Base-by-base conservation (phyloP, 1,140 invertebrate genomes). In the Dysdera silvatica region DNA sequence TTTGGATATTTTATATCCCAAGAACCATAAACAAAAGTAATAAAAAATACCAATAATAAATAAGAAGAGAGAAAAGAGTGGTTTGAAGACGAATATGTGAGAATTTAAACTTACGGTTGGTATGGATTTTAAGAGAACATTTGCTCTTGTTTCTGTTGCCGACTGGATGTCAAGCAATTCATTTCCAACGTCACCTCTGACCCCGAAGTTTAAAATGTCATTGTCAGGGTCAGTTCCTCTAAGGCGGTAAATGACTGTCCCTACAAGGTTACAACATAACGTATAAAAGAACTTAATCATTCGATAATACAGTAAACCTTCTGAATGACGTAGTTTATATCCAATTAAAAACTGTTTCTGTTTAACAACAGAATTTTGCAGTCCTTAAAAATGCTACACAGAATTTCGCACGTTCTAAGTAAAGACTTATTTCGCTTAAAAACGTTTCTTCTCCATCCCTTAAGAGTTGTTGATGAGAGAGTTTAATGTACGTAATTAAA, bases 191-290 rank as follows among this genome's bases (percentile, higher is more conserved):
- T 65, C 56, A 32, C 61, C 68, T 6, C 59, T 31, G 3, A 70
- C 66, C 14, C 59, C 56, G 26, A 66, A 68, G 12, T 54, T 61
- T 14, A 67, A 24, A 20, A 66, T 26, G 28, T 91, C 87, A 71
- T 87, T 87, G 75, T 91, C 87, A 40, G 89, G 84, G 75, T 92
- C 89, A 67, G 86, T 87, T 49, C 87, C 90, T 72, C 88, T 83
- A 53, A 93, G 81, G 68, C 89, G 81, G 77, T 91, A 92, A 73
- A 92, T 88, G 67, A 89, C 83, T 16, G 87, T 85, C 61, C 87
- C 86, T 65, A 18, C 7, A 45, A 5, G 43, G 43, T n/a, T n/a
- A 41, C 4, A 52, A 52, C n/a, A 29, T 32, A 29, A 1, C n/a
- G 29, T 49, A 49, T 31, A 23, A 31, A 29, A 18, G 18, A 32